phyloP scores from a whole-genome alignment of 2,113 vertebrate genomes.

The Oostethus manadensis region DNA sequence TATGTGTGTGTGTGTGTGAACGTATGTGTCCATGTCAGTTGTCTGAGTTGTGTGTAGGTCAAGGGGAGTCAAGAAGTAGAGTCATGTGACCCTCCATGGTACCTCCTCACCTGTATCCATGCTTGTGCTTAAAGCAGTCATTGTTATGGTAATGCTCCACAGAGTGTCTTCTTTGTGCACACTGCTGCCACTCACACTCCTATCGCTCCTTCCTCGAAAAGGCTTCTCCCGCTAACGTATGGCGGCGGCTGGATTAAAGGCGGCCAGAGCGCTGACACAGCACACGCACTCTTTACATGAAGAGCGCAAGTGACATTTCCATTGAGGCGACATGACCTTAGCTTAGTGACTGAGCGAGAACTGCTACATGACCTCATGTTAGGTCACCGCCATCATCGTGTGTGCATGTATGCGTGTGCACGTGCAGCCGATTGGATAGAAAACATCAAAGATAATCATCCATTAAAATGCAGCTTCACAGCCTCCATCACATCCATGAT shows the following conservation, averaged over 20 bases:
- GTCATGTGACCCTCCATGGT: too few relatives aligned
- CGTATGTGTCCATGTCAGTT: constrained; percentile 10
- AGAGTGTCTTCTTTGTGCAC: constrained; percentile 60
- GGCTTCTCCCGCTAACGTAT: constrained; percentile 11
- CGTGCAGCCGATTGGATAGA: constrained; percentile 59
- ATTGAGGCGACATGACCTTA: constrained; percentile 64
- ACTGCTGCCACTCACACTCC: constrained; percentile 57
- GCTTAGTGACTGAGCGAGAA: constrained; percentile 51
- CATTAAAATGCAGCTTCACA: constrained; percentile 76
- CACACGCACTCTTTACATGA: constrained; percentile 49
- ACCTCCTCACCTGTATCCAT: constrained; percentile 25
- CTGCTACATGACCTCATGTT: constrained; percentile 45
- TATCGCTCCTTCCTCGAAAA: constrained; percentile 38
- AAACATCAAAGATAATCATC: constrained; percentile 71
- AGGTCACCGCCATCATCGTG: constrained; percentile 25
- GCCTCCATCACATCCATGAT: constrained; percentile 59
- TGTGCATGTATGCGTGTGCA: constrained; percentile 17
- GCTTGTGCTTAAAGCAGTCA: constrained; percentile 60
- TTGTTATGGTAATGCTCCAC: constrained; percentile 67
- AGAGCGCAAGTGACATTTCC: constrained; percentile 51
- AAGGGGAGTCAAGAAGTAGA: neutral
- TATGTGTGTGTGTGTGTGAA: neutral
- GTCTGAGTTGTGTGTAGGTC: neutral
- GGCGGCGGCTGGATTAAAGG: constrained; percentile 7
- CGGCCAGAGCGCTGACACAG: constrained; percentile 53